phyloP scores from a whole-genome alignment of 2,888 invertebrate genomes.

The Listrodromus nycthemerus region DNA sequence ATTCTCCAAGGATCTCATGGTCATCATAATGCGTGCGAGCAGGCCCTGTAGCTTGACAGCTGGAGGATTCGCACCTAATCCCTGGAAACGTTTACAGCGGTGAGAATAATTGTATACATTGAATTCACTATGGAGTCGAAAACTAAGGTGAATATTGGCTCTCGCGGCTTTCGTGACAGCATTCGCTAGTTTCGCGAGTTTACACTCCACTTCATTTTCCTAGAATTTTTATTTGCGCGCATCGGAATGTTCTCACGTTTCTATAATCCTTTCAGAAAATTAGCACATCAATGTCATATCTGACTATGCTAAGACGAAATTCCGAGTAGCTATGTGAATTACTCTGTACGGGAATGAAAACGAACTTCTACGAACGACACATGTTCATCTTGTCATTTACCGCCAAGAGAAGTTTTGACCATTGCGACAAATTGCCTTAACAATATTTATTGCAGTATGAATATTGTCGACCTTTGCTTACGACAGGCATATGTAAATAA shows the following conservation, averaged over 20 bases:
- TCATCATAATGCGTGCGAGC: constrained; percentile 64
- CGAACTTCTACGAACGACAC: neutral
- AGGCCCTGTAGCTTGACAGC: constrained; percentile 67
- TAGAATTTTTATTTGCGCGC: too few relatives aligned
- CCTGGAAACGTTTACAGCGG: constrained; percentile 67
- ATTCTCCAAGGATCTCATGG: constrained; percentile 61
- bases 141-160: neutral
- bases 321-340: neutral
- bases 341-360: neutral
- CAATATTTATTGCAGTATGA: too few relatives aligned
- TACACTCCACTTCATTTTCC: too few relatives aligned
- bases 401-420: neutral
- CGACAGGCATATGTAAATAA: neutral
- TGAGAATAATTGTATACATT: constrained; percentile 23
- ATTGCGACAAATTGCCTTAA: too few relatives aligned
- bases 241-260: neutral
- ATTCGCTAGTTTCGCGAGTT: too few relatives aligned
- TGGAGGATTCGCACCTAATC: constrained; percentile 66
- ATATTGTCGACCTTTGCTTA: neutral
- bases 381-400: neutral
- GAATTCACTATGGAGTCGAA: neutral
- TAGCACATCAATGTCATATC: constrained; percentile 68
- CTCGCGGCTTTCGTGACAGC: too few relatives aligned
- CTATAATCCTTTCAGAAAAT: constrained; percentile 54
- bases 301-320: constrained; percentile 55